Percentiles rank a stretch among this genome's conserved stretches.
Conservation (phyloP, 2,888 invertebrate genomes). For the Lumbricus terrestris region DNA sequence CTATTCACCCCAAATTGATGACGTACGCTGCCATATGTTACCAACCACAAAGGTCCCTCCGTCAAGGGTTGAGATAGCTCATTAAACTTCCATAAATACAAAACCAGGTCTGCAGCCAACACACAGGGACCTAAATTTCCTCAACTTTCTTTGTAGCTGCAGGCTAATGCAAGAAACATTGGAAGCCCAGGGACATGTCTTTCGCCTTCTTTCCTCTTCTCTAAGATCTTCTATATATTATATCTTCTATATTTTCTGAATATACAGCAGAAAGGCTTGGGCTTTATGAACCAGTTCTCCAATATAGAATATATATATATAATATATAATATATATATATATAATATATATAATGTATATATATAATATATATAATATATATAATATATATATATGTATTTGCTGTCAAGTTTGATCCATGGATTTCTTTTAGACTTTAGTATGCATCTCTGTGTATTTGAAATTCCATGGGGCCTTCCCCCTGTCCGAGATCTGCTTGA, state of each 20-base stretch:
- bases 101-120: not conserved
- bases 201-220: not conserved
- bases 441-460: not conserved
- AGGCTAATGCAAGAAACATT: slow-evolving; percentile 3
- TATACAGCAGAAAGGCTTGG: too few species aligned
- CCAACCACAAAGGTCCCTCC: not conserved
- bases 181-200: not conserved
- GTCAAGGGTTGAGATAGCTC: not conserved
- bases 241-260: too few species aligned
- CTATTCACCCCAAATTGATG: not conserved
- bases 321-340: too few species aligned
- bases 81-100: not conserved
- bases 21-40: not conserved
- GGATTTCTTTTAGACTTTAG: not conserved
- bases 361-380: not conserved
- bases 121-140: not conserved
- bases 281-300: too few species aligned
- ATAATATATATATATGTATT: not conserved
- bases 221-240: not conserved
- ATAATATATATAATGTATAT: not conserved
- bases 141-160: not conserved
- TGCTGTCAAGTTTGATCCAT: not conserved
- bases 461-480: not conserved
- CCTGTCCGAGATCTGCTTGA: not conserved
- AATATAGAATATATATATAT: too few species aligned